Conservation (phyloP, 2,888 invertebrate genomes). For the Phortica okadai region DNA sequence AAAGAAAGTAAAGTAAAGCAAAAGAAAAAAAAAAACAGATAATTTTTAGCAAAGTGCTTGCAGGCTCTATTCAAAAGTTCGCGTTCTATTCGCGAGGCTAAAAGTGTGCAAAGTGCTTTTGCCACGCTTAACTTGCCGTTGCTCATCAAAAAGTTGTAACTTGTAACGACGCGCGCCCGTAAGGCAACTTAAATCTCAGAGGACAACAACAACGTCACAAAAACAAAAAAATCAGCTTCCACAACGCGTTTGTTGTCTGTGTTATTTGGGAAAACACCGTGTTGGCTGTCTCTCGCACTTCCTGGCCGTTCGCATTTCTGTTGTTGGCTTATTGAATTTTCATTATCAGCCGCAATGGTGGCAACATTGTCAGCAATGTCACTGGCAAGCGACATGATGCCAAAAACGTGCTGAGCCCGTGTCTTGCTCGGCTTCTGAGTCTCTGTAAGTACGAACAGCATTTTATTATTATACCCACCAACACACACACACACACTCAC, state of each 20-base stretch:
- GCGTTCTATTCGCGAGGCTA: not conserved
- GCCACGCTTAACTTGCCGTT: not conserved
- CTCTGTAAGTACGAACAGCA: too few relatives aligned
- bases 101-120: slow-evolving; percentile 22
- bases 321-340: slow-evolving; percentile 49
- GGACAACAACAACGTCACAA: slow-evolving; percentile 19
- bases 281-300: slow-evolving; percentile 3
- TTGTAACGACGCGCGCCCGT: not conserved
- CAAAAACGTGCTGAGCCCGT: too few relatives aligned
- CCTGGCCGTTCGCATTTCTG: slow-evolving; percentile 28
- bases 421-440: too few relatives aligned
- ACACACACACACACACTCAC: not conserved
- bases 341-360: slow-evolving; percentile 36
- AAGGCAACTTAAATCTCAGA: slow-evolving; percentile 38
- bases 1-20: not conserved
- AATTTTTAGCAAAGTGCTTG: slow-evolving; percentile 7
- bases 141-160: slow-evolving; percentile 1
- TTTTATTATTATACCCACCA: too few relatives aligned
- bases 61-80: not conserved
- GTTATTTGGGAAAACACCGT: not conserved
- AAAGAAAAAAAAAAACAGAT: not conserved
- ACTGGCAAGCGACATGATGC: not conserved
- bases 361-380: not conserved
- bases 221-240: too few relatives aligned
- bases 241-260: not conserved